These are phyloP conservation scores for Channa argus DNA, from an alignment of 2,113 vertebrate genomes.

Conservation along the genomic window DNA sequence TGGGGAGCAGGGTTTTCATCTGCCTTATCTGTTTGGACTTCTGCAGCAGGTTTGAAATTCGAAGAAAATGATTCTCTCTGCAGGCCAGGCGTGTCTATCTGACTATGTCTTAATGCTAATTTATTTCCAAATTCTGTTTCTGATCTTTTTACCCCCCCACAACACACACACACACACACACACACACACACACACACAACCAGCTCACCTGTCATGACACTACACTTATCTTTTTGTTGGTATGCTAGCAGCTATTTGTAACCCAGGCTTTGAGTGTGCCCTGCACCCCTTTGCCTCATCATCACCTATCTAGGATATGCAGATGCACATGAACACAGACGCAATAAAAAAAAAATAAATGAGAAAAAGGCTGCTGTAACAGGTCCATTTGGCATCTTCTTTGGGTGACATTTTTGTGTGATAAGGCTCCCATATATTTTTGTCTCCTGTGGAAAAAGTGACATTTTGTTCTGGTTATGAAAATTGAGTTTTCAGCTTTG, in stretches of 20 bases:
- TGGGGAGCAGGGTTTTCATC: not conserved
- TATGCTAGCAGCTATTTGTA: constrained; percentile 49
- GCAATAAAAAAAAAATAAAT: constrained; percentile 4
- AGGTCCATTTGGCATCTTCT: constrained; percentile 28
- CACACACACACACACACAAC: not conserved
- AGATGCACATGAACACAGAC: constrained; percentile 29
- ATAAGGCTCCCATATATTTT: constrained; percentile 47
- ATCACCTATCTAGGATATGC: constrained; percentile 49
- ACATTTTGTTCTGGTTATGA: constrained; percentile 39
- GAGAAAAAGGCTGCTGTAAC: constrained; percentile 10
- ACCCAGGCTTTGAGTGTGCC: constrained; percentile 19
- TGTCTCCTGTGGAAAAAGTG: constrained; percentile 22
- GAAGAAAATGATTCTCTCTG: constrained; percentile 38
- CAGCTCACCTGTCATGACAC: constrained; percentile 46
- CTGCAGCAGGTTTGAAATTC: constrained; percentile 35
- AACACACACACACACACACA: too few species aligned
- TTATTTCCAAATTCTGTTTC: constrained; percentile 30
- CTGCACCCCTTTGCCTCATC: constrained; percentile 42
- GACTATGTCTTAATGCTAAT: constrained; percentile 31
- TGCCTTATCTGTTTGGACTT: constrained; percentile 15
- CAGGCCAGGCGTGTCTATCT: constrained; percentile 22
- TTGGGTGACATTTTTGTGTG: constrained; percentile 32
- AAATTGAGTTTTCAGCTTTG: constrained; percentile 38
- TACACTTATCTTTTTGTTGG: constrained; percentile 36
- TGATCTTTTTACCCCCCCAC: constrained; percentile 19